Conservation (phyloP, 2,888 invertebrate genomes). For the Apamea crenata region DNA sequence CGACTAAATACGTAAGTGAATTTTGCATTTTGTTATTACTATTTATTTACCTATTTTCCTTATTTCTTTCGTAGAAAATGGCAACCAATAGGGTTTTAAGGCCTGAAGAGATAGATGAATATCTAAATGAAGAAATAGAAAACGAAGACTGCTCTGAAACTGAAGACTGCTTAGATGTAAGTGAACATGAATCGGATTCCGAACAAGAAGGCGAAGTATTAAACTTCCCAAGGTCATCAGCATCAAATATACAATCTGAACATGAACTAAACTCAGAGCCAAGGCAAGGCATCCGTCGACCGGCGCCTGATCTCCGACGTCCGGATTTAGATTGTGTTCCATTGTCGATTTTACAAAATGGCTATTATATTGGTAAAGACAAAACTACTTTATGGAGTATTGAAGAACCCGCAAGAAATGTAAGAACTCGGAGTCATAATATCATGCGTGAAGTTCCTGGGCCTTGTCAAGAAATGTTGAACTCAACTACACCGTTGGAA, state of each 20-base stretch:
- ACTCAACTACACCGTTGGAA: constrained; percentile 14
- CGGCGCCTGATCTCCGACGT: too few relatives aligned
- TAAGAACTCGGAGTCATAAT: constrained; percentile 20
- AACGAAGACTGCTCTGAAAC: too few relatives aligned
- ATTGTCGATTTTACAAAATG: constrained; percentile 6
- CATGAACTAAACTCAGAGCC: too few relatives aligned
- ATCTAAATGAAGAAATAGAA: too few relatives aligned
- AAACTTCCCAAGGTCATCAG: too few relatives aligned
- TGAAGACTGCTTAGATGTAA: too few relatives aligned
- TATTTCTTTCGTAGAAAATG: neutral
- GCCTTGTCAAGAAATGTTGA: constrained; percentile 1
- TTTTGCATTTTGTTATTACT: constrained; percentile 1
- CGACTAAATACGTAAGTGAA: neutral
- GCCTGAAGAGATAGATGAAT: neutral
- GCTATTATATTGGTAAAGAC: constrained; percentile 2
- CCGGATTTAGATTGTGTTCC: too few relatives aligned
- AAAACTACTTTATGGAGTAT: constrained; percentile 15
- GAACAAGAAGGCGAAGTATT: too few relatives aligned
- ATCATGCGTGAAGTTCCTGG: constrained; percentile 9
- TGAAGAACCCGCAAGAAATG: constrained; percentile 25
- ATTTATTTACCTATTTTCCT: neutral
- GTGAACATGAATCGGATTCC: too few relatives aligned
- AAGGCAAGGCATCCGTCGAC: too few relatives aligned
- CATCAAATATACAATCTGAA: too few relatives aligned
- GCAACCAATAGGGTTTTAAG: neutral